Percentiles rank a stretch among this genome's conserved stretches.
These are phyloP conservation scores for Hartigia nigra DNA, from an alignment of 2,888 invertebrate genomes.

Conservation along the genomic window DNA sequence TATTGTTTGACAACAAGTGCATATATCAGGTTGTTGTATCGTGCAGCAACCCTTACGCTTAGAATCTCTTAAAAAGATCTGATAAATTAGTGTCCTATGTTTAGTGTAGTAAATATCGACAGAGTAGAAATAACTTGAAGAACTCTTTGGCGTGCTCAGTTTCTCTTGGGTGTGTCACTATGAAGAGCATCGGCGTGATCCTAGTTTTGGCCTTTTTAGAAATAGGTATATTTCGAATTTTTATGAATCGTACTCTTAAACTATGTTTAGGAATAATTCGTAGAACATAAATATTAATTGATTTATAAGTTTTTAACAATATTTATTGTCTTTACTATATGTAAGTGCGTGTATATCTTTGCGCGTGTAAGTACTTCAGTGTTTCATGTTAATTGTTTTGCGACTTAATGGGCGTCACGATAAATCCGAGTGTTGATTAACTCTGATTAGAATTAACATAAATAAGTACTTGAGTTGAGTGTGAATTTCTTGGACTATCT, in stretches of 20 bases:
- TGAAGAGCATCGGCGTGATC: conserved; percentile 44
- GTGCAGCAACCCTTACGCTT: neutral
- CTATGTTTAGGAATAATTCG: neutral
- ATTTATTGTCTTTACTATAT: neutral
- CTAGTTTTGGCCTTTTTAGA: conserved; percentile 42
- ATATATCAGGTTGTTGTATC: conserved; percentile 11
- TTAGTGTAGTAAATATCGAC: conserved; percentile 1
- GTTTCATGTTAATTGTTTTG: neutral
- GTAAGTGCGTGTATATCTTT: neutral
- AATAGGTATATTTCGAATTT: conserved; percentile 37
- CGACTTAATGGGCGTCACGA: neutral
- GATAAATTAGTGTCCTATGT: conserved; percentile 13
- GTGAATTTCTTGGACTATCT: neutral
- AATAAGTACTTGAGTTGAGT: neutral
- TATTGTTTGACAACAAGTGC: conserved; percentile 30
- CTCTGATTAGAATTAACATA: neutral
- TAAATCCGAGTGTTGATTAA: neutral
- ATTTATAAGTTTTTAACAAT: neutral
- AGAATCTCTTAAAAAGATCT: neutral
- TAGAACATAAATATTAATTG: neutral
- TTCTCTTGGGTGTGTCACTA: conserved; percentile 53
- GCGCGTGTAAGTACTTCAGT: neutral
- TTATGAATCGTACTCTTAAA: neutral
- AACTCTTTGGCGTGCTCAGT: conserved; percentile 26
- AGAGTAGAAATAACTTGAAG: conserved; percentile 24